These are phyloP conservation scores for Apotomis betuletana DNA, from an alignment of 2,888 invertebrate species.

Conservation along the genomic window DNA sequence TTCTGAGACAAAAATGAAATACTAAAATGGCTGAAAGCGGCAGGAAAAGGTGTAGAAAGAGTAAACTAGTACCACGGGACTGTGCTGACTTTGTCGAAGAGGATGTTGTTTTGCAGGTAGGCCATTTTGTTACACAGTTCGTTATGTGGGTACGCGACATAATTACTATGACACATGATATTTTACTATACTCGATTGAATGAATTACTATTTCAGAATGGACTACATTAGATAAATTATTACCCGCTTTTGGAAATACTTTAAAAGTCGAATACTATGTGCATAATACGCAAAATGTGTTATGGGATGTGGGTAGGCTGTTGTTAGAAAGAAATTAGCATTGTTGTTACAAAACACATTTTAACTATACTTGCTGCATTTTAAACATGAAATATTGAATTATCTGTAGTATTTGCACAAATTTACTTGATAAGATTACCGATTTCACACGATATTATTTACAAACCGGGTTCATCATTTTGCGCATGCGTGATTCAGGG, in stretches of 20 bases:
- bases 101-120: constrained; percentile 50
- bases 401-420: background rate
- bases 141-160: constrained; percentile 39
- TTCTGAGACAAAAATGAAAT: constrained; percentile 17
- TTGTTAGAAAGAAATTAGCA: background rate
- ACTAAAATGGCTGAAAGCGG: constrained; percentile 33
- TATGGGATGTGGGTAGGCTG: constrained; percentile 14
- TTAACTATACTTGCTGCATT: background rate
- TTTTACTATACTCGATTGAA: constrained; percentile 9
- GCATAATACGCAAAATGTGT: background rate
- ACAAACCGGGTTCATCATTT: background rate
- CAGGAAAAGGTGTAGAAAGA: constrained; percentile 53
- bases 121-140: constrained; percentile 43
- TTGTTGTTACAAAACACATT: background rate
- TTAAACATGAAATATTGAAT: background rate
- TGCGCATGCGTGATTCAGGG: constrained; percentile 14
- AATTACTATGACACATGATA: constrained; percentile 29
- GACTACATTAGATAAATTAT: background rate
- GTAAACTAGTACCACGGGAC: constrained; percentile 54
- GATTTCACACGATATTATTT: constrained; percentile 7
- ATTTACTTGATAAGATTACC: background rate
- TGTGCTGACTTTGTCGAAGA: constrained; percentile 48
- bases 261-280: background rate
- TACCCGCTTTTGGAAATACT: constrained; percentile 3
- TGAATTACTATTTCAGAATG: constrained; percentile 9